Percentiles rank a stretch among this genome's conserved stretches.
These are phyloP conservation scores for Gallinago jamesoni DNA, from an alignment of 2,113 vertebrate species.

Conservation along the genomic window DNA sequence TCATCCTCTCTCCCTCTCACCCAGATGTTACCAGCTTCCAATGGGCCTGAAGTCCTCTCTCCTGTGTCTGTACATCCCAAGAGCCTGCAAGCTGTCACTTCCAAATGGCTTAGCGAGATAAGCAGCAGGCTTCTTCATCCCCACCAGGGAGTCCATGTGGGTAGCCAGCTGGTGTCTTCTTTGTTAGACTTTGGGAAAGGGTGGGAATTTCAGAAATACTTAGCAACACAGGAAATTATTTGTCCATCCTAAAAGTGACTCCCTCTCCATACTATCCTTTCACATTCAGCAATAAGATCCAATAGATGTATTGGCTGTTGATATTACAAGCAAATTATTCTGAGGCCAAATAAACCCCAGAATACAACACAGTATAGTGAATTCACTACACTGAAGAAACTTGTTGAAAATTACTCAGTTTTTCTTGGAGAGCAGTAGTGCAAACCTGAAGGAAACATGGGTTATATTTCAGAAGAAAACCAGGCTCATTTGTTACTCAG, in stretches of 20 bases:
- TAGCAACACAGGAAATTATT: not conserved
- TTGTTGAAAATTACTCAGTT: not conserved
- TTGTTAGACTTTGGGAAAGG: not conserved
- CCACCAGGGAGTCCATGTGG: not conserved
- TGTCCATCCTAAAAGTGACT: not conserved
- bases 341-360: not conserved
- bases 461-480: not conserved
- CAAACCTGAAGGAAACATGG: not conserved
- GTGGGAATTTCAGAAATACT: not conserved
- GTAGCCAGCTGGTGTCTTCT: not conserved
- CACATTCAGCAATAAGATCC: not conserved
- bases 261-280: not conserved
- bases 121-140: not conserved
- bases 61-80: not conserved
- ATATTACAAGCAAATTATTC: not conserved
- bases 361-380: not conserved
- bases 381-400: not conserved
- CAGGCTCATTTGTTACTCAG: not conserved
- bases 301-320: not conserved
- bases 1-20: not conserved
- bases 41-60: not conserved
- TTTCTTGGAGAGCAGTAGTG: not conserved
- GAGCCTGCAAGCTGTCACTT: slow-evolving; percentile 10
- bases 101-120: not conserved
- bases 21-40: not conserved